Base-by-base conservation (phyloP, 2,888 invertebrate species). In the Mythimna albipuncta region DNA sequence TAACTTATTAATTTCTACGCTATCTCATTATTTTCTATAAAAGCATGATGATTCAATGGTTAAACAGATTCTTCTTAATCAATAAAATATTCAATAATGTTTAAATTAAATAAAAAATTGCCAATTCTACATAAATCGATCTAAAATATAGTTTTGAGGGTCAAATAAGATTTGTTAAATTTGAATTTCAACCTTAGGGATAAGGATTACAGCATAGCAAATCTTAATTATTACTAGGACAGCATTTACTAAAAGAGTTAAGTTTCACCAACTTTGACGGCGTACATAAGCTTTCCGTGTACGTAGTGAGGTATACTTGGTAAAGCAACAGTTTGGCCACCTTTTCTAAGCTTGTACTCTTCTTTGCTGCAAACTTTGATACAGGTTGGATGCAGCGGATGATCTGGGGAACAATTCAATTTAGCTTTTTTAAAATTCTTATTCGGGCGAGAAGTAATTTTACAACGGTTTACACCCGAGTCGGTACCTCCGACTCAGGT, bases 361-460 rank as follows among this genome's bases (percentile, higher is more conserved):
- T 95, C 94, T 85, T 90, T 94, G 67, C 88, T 91, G 86, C 96
- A 96, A 44, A 96, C 94, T 82, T 91, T 95, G 82, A 96, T 94
- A 81, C 95, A 95, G 9, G 94, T 92, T 0, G 96, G 94, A n/a
- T 88, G 81, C n/a, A 95, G 75, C 2, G 94, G 94, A 0, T 92
- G 81, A 72, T 94, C 95, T 95, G 82, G n/a, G n/a, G 16, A 70
- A 21, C 16, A 50, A 50, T 7, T 13, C 13, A 55, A 13, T 26
- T 11, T 26, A 21, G n/a, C n/a, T 19, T 52, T 7, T 52, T 52
- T n/a, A n/a, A 19, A 16, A 50, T 50, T 19, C 16, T 19, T 50
- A 19, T 50, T 50, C 5, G 19, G 19, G 6, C 2, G 50, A 47
- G 7, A 54, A 10, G 26, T 58, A 3, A 58, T 58, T 58, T 58